Evolutionary conservation across 2,113 vertebrate species (phyloP).

Genomic region (Ginglymostoma cirratum): DNA sequence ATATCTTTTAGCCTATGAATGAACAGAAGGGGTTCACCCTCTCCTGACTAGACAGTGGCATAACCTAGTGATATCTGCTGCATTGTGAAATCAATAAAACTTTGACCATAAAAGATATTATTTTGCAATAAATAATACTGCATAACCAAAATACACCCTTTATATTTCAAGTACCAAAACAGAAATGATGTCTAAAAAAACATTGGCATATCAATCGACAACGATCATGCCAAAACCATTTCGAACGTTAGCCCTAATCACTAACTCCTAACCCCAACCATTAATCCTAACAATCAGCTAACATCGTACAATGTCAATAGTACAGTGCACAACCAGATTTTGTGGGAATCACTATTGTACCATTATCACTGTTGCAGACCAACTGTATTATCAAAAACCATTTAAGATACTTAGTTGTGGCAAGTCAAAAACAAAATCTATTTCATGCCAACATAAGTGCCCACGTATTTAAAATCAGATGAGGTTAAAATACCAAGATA

Average conservation of each 20-base stretch:
- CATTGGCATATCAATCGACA: background rate
- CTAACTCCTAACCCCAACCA: background rate
- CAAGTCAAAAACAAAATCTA: background rate
- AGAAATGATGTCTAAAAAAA: background rate
- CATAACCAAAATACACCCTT: background rate
- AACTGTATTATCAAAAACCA: background rate
- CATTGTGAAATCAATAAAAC: background rate
- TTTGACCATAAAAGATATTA: background rate
- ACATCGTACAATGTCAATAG: background rate
- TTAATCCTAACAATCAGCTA: background rate
- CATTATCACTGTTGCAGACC: background rate
- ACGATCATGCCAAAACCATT: background rate
- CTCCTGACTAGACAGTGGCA: background rate
- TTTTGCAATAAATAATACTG: background rate
- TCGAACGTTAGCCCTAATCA: background rate
- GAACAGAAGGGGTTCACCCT: background rate
- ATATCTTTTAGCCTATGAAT: background rate
- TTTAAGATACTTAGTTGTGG: background rate
- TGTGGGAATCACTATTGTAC: too few species aligned
- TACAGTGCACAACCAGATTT: background rate
- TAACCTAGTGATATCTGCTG: background rate
- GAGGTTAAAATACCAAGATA: background rate
- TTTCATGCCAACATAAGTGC: background rate
- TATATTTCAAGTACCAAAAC: background rate
- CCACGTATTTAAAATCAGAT: background rate